phyloP scores from a whole-genome alignment of 1,140 invertebrate genomes.

The Ephestia elutella region DNA sequence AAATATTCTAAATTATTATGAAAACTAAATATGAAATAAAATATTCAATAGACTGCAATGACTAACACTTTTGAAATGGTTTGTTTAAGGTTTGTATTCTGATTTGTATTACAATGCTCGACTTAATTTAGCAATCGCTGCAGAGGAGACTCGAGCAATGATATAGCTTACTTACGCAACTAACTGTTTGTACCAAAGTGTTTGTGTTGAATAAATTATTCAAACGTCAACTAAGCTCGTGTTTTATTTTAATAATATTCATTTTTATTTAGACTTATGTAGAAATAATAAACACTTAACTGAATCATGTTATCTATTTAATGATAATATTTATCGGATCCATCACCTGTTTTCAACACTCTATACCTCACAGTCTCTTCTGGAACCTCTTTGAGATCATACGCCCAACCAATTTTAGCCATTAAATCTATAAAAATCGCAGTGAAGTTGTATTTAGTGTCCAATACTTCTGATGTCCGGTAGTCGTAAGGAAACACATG shows the following conservation, averaged over 20 bases:
- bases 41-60: background rate
- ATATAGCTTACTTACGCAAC: constrained; percentile 31
- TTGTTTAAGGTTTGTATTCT: constrained; percentile 10
- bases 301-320: no score
- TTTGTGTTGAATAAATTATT: constrained; percentile 73
- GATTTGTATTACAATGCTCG: background rate
- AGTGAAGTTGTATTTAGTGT: constrained; percentile 15
- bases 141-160: background rate
- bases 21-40: background rate
- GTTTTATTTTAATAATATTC: constrained; percentile 42
- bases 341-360: background rate
- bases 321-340: constrained; percentile 17
- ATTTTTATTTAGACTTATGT: no score
- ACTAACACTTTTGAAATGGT: background rate
- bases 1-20: constrained; percentile 43
- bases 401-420: constrained; percentile 18
- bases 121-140: background rate
- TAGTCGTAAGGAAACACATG: constrained; percentile 21
- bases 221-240: constrained; percentile 58
- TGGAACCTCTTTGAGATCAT: constrained; percentile 18
- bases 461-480: constrained; percentile 13
- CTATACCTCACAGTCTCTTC: background rate
- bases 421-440: constrained; percentile 15
- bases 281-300: no score
- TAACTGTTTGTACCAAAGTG: constrained; percentile 75